Conservation (phyloP, 2,113 vertebrate genomes). For the Orycteropus afer region DNA sequence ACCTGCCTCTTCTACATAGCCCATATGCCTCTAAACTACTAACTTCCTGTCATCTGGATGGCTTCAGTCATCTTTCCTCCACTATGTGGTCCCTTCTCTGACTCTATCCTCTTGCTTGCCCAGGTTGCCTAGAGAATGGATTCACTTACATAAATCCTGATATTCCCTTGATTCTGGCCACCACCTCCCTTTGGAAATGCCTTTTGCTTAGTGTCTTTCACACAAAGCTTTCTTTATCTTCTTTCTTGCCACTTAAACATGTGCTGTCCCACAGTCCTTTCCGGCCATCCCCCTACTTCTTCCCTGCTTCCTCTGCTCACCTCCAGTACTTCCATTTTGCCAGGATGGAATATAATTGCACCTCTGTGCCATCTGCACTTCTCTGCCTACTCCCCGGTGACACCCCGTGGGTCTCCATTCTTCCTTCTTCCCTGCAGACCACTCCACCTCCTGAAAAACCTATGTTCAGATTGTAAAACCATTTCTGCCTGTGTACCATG, state of each 20-base stretch:
- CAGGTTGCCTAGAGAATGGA: no score
- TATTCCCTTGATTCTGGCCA: no score
- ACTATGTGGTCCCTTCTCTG: background rate
- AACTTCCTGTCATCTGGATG: background rate
- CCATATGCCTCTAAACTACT: background rate
- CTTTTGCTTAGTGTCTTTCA: background rate
- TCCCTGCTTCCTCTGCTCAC: no score
- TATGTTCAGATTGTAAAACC: background rate
- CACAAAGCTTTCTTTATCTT: background rate
- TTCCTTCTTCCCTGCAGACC: background rate
- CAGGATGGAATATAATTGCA: fast-evolving
- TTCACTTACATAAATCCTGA: background rate
- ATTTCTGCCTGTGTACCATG: background rate
- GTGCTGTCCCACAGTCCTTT: background rate
- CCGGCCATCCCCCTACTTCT: background rate
- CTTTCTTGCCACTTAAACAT: background rate
- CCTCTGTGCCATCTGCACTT: background rate
- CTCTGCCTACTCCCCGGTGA: no score
- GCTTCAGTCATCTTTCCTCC: no score
- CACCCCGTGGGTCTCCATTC: no score
- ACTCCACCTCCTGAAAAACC: background rate
- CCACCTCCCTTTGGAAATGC: background rate
- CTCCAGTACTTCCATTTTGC: background rate
- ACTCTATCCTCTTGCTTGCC: background rate
- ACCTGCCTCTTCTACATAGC: background rate